These are phyloP conservation scores for Mythimna ferrago DNA, from an alignment of 2,888 invertebrate genomes.

Conservation along the genomic window DNA sequence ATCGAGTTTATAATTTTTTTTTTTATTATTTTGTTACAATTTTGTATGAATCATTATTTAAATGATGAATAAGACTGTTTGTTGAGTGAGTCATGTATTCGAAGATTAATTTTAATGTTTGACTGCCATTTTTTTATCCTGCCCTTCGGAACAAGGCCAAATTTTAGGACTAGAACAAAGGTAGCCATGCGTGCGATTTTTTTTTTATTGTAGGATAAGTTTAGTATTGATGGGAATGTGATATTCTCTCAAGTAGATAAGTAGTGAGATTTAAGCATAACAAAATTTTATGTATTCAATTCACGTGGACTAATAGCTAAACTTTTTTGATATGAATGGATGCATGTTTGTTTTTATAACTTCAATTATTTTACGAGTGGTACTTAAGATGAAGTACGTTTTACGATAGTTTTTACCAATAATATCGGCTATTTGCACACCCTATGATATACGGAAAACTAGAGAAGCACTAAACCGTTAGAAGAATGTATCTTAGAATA, in stretches of 20 bases:
- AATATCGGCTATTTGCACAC: constrained; percentile 70
- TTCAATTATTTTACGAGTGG: constrained; percentile 53
- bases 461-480: constrained; percentile 73
- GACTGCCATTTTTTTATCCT: constrained; percentile 81
- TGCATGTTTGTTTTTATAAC: constrained; percentile 47
- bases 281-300: constrained; percentile 66
- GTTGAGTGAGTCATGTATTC: constrained; percentile 82
- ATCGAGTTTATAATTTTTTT: constrained; percentile 67
- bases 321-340: constrained; percentile 53
- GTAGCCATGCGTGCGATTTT: constrained; percentile 68
- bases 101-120: constrained; percentile 77
- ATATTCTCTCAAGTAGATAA: constrained; percentile 66
- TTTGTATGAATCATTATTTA: constrained; percentile 77
- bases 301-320: constrained; percentile 56
- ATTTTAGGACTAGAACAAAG: constrained; percentile 65
- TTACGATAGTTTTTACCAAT: constrained; percentile 53
- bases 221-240: constrained; percentile 68
- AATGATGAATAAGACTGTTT: constrained; percentile 86
- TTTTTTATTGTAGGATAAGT: constrained; percentile 68
- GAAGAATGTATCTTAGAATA: constrained; percentile 75
- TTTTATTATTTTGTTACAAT: constrained; percentile 69
- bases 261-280: constrained; percentile 68
- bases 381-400: constrained; percentile 57
- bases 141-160: constrained; percentile 65
- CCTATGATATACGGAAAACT: constrained; percentile 68